Percentiles rank a stretch among this genome's conserved stretches.
Evolutionary conservation across 2,113 vertebrate species (phyloP).

Genomic region (Orcinus orca): DNA sequence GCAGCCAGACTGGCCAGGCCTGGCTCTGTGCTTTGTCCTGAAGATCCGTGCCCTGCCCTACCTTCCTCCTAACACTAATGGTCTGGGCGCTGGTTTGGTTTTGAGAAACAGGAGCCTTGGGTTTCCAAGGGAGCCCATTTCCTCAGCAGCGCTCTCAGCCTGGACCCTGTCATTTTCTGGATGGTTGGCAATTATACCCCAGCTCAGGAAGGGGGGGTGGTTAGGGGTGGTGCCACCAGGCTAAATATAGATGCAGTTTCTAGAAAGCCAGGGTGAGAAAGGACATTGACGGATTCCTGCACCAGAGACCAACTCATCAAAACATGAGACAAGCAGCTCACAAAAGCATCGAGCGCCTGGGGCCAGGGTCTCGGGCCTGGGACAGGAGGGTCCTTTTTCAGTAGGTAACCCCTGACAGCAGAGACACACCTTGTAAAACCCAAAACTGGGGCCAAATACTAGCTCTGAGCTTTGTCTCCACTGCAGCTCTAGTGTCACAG

Average conservation of each 20-base stretch:
- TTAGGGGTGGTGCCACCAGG: background rate
- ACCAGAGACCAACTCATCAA: conserved; percentile 65
- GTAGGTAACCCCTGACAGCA: background rate
- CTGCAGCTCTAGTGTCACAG: background rate
- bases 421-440: background rate
- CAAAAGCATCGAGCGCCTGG: background rate
- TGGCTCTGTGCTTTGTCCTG: conserved; percentile 16
- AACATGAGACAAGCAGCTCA: conserved; percentile 42
- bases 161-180: conserved; percentile 64
- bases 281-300: conserved; percentile 47
- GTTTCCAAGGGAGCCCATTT: conserved; percentile 30
- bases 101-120: conserved; percentile 51
- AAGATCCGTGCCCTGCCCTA: background rate
- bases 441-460: background rate
- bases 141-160: background rate
- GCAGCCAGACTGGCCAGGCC: background rate
- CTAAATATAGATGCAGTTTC: conserved; percentile 73
- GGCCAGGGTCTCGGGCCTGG: background rate
- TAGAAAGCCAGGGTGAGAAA: conserved; percentile 76
- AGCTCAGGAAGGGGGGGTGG: conserved; percentile 31
- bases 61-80: conserved; percentile 20
- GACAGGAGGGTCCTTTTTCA: background rate
- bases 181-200: conserved; percentile 58
- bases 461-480: background rate
- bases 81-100: conserved; percentile 39